phyloP scores from a whole-genome alignment of 1,140 invertebrate species.

The Lepeophtheirus salmonis region DNA sequence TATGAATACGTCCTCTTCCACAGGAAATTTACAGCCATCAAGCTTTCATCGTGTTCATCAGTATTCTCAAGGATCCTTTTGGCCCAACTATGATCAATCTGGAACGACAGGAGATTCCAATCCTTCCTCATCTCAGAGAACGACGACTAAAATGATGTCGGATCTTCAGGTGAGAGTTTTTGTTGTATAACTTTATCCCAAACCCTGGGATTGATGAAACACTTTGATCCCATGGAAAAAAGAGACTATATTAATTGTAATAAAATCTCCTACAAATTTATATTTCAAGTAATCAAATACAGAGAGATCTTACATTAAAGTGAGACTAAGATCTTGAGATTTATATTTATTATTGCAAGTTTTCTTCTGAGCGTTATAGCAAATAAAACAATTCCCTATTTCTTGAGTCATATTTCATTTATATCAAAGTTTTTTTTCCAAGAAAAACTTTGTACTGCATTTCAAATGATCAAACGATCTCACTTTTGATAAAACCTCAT shows the following conservation, averaged over 20 bases:
- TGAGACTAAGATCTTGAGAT: neutral
- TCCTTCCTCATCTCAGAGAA: neutral
- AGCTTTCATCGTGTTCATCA: too few species aligned
- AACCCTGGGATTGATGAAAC: neutral
- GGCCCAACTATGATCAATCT: neutral
- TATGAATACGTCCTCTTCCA: neutral
- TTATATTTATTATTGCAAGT: neutral
- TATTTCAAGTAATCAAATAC: neutral
- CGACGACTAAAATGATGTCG: neutral
- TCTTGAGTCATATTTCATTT: too few species aligned
- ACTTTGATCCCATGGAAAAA: too few species aligned
- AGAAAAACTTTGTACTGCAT: too few species aligned
- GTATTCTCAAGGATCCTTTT: neutral
- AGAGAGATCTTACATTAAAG: neutral
- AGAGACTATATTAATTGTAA: too few species aligned
- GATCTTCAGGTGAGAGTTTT: neutral
- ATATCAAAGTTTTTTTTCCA: too few species aligned
- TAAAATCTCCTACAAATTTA: too few species aligned
- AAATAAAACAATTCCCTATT: too few species aligned
- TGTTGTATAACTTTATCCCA: neutral
- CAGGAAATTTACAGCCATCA: neutral
- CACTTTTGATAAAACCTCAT: too few species aligned
- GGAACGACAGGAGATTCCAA: neutral
- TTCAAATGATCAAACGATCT: too few species aligned
- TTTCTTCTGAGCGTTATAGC: too few species aligned